A percentile compares a stretch with the other conserved stretches of the same genome.
Evolutionary conservation across 2,113 vertebrate genomes (phyloP).

Genomic region (Polypterus senegalus): DNA sequence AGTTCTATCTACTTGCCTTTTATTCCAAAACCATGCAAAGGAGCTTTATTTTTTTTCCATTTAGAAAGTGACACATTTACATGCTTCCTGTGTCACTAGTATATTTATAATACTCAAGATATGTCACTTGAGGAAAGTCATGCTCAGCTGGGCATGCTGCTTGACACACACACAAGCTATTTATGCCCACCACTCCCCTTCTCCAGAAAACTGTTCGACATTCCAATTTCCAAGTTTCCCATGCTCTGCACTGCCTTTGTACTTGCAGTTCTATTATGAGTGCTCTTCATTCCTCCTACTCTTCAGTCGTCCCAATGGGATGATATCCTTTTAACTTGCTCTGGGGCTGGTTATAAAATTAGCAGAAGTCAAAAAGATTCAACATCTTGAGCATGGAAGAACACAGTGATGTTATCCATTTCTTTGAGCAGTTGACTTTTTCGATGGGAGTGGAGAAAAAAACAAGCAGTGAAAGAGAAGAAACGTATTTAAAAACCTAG

Average conservation of each 20-base stretch:
- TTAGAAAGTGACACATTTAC: too few species aligned
- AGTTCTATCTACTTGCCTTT: too few species aligned
- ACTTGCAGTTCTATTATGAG: background rate
- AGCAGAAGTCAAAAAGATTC: background rate
- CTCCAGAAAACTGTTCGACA: background rate
- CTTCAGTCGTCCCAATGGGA: background rate
- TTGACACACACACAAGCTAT: background rate
- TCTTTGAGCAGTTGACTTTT: background rate
- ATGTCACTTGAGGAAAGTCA: background rate
- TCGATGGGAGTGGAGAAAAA: background rate
- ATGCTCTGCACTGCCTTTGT: background rate
- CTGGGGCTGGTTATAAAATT: background rate
- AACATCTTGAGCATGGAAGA: too few species aligned
- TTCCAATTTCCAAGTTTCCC: background rate
- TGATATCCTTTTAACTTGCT: slow-evolving; percentile 1
- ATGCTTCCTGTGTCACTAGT: too few species aligned
- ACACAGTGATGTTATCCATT: background rate
- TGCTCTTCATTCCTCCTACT: background rate
- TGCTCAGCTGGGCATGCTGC: background rate
- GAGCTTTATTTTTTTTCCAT: too few species aligned
- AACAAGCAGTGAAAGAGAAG: background rate
- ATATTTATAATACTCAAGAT: too few species aligned
- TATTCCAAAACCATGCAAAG: too few species aligned
- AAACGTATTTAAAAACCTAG: background rate
- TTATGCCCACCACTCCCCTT: background rate